Conservation (phyloP, 2,797 vertebrate genomes). For the Ptychobarbus kaznakovi region DNA sequence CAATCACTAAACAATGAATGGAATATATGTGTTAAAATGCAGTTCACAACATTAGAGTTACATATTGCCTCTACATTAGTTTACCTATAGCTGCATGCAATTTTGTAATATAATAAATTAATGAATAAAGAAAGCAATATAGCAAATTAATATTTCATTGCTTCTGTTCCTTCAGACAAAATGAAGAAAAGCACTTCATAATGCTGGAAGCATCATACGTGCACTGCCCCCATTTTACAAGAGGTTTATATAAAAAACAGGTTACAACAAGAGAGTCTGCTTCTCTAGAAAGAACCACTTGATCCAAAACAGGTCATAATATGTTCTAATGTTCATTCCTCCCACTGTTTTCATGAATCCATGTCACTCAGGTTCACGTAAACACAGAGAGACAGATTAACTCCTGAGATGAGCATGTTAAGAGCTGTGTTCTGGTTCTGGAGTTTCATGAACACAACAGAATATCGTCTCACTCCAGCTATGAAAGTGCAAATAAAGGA, state of each 20-base stretch:
- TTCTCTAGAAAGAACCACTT: conserved; percentile 19
- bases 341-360: neutral
- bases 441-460: neutral
- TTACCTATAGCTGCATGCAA: neutral
- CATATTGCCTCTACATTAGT: neutral
- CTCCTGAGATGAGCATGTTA: neutral
- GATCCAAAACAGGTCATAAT: conserved; percentile 52
- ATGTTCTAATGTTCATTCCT: conserved; percentile 30
- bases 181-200: neutral
- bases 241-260: conserved; percentile 66
- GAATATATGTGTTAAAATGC: neutral
- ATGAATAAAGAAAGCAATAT: neutral
- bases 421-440: neutral
- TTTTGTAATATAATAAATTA: neutral
- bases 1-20: neutral
- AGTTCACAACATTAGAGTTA: neutral
- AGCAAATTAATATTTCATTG: neutral
- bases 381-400: neutral
- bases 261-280: conserved; percentile 57
- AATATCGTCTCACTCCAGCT: neutral
- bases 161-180: neutral
- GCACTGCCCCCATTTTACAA: conserved; percentile 14
- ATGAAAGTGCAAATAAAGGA: neutral
- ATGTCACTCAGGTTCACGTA: conserved; percentile 4
- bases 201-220: neutral